Percentiles rank a stretch among this genome's conserved stretches.
Conservation (phyloP, 2,888 invertebrate species). For the Lasioglossum leucozonium region DNA sequence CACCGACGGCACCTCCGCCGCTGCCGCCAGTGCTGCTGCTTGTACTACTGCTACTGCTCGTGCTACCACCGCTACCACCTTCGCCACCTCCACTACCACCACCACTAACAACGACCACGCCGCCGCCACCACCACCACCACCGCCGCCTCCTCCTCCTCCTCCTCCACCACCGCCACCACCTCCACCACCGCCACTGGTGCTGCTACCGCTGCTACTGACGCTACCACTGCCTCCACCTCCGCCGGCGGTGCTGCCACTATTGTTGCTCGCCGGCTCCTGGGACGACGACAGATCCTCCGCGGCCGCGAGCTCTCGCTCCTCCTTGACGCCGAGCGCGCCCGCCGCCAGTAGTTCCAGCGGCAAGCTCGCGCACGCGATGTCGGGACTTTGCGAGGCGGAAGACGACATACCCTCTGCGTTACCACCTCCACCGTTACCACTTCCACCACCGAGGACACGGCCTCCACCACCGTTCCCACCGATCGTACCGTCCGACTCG, state of each 20-base stretch:
- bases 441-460: constrained; percentile 74
- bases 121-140: constrained; percentile 85
- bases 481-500: constrained; percentile 65
- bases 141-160: constrained; percentile 83
- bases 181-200: constrained; percentile 82
- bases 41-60: constrained; percentile 79
- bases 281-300: constrained; percentile 82
- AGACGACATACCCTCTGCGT: constrained; percentile 83
- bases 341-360: constrained; percentile 83
- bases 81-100: constrained; percentile 85
- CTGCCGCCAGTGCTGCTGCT: constrained; percentile 85
- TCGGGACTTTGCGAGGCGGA: constrained; percentile 84
- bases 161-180: constrained; percentile 81
- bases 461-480: constrained; percentile 63
- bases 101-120: constrained; percentile 84
- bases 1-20: constrained; percentile 82
- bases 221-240: constrained; percentile 86
- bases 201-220: constrained; percentile 81
- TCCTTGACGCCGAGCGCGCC: constrained; percentile 85
- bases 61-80: constrained; percentile 85
- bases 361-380: constrained; percentile 84
- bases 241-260: constrained; percentile 84
- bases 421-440: constrained; percentile 73
- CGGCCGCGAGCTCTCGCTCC: constrained; percentile 83
- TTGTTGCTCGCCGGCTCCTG: constrained; percentile 77